phyloP scores from a whole-genome alignment of 2,797 vertebrate species.

The Heliangelus exortis region DNA sequence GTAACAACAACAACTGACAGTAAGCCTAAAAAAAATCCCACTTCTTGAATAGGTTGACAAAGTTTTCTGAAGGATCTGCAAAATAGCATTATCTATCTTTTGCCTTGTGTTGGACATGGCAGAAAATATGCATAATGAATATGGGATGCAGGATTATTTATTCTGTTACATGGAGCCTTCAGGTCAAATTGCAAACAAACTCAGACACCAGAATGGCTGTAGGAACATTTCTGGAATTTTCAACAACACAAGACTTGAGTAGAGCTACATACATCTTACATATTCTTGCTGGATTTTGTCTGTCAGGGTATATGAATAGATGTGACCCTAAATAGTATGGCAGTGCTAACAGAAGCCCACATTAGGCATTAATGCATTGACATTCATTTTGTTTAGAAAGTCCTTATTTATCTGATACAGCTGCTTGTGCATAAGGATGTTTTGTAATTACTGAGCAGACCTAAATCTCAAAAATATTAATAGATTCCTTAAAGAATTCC shows the following conservation, averaged over 20 bases:
- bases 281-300: background rate
- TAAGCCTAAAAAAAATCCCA: background rate
- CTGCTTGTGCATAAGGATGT: fast-evolving
- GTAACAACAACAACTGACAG: background rate
- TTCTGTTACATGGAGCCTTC: background rate
- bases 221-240: background rate
- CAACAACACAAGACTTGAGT: background rate
- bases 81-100: background rate
- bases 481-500: background rate
- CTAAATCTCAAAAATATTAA: background rate
- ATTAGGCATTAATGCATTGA: background rate
- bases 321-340: background rate
- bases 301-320: background rate
- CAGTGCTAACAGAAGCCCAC: background rate
- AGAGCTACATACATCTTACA: background rate
- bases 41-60: background rate
- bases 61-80: background rate
- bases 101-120: background rate
- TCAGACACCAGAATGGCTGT: background rate
- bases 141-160: background rate
- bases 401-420: background rate
- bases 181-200: background rate
- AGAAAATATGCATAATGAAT: background rate
- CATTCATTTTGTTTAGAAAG: background rate
- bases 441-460: background rate